phyloP scores from a whole-genome alignment of 2,113 vertebrate genomes.

The Hippocampus mohnikei region DNA sequence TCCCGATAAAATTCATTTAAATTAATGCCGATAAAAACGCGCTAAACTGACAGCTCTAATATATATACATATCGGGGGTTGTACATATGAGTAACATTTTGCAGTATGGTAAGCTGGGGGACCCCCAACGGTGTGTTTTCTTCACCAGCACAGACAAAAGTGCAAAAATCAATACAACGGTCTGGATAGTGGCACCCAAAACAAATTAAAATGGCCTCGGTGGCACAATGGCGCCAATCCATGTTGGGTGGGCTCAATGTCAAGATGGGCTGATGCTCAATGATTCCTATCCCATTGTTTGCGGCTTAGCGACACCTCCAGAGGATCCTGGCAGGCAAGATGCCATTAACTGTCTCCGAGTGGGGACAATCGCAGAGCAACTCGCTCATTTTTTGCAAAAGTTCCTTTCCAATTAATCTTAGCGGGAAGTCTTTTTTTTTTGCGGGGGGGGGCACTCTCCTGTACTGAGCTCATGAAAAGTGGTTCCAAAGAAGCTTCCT shows the following conservation, averaged over 20 bases:
- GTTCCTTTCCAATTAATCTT: slow-evolving; percentile 69
- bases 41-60: too few species aligned
- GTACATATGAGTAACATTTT: neutral
- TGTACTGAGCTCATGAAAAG: neutral
- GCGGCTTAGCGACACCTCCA: slow-evolving; percentile 61
- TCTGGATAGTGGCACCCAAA: slow-evolving; percentile 56
- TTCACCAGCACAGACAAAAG: slow-evolving; percentile 45
- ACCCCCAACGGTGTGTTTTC: slow-evolving; percentile 26
- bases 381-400: slow-evolving; percentile 56
- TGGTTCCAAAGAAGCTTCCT: slow-evolving; percentile 30
- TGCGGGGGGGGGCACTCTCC: slow-evolving; percentile 13
- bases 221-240: slow-evolving; percentile 63
- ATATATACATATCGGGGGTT: neutral
- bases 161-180: slow-evolving; percentile 46
- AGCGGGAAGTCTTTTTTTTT: slow-evolving; percentile 58
- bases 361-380: slow-evolving; percentile 60
- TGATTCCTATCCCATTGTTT: slow-evolving; percentile 68
- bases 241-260: slow-evolving; percentile 53
- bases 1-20: too few species aligned
- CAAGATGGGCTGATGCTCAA: slow-evolving; percentile 38
- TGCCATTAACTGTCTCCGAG: slow-evolving; percentile 63
- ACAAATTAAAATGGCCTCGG: slow-evolving; percentile 67
- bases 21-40: too few species aligned
- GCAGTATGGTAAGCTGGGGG: neutral
- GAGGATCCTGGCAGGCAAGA: slow-evolving; percentile 56